These are phyloP conservation scores for Cottoperca gobio DNA, from an alignment of 2,797 vertebrate genomes.

Conservation along the genomic window DNA sequence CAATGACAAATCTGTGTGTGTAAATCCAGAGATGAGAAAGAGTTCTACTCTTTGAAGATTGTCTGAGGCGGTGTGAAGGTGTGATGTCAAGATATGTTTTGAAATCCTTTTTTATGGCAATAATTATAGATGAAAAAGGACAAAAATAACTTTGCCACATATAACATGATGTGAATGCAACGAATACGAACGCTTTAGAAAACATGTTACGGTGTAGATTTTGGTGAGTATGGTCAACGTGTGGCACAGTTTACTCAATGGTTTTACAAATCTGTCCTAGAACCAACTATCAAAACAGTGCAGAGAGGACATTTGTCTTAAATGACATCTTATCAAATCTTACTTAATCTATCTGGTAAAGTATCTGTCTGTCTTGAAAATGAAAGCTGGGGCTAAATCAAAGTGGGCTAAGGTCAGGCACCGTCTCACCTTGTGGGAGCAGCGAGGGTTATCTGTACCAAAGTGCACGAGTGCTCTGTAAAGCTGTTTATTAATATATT, in stretches of 20 bases:
- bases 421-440: background rate
- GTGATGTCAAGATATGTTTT: background rate
- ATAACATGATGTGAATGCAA: background rate
- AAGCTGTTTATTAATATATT: background rate
- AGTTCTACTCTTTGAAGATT: background rate
- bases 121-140: background rate
- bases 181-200: background rate
- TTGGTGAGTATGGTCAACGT: background rate
- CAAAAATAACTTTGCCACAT: background rate
- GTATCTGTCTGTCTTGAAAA: background rate
- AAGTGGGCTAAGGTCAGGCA: background rate
- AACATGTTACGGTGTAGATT: background rate
- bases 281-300: background rate
- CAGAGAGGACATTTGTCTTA: background rate
- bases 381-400: background rate
- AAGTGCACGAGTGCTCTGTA: background rate
- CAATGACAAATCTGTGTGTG: background rate
- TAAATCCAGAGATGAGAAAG: background rate
- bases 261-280: background rate
- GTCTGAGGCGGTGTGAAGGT: background rate
- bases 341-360: background rate
- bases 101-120: background rate
- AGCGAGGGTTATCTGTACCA: background rate
- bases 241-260: background rate
- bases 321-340: background rate